Conservation (phyloP, 2,797 vertebrate genomes). For the Chromobotia macracanthus region DNA sequence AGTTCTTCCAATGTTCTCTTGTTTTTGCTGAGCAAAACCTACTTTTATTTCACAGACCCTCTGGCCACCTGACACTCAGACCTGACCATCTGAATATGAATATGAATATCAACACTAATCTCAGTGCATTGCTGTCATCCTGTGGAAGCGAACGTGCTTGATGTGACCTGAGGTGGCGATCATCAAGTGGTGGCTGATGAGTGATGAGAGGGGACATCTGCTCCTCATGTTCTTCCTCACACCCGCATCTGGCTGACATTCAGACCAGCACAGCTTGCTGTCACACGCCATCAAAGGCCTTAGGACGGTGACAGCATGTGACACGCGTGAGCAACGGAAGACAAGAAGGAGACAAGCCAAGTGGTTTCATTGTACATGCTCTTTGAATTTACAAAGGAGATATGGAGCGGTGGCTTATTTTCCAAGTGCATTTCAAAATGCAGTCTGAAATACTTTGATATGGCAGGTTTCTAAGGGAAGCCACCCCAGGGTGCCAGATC, state of each 20-base stretch:
- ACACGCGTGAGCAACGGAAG: constrained; percentile 37
- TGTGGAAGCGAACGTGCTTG: neutral
- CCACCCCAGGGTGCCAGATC: neutral
- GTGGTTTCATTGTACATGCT: constrained; percentile 27
- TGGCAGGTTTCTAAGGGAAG: constrained; percentile 17
- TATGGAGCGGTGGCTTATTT: constrained; percentile 1
- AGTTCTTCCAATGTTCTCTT: neutral
- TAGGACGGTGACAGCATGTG: constrained; percentile 49
- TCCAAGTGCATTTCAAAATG: neutral
- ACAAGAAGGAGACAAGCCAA: constrained; percentile 25
- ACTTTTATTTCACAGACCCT: neutral
- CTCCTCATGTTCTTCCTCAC: constrained; percentile 62
- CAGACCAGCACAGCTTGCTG: constrained; percentile 56
- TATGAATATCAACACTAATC: neutral
- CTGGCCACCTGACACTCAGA: too few relatives aligned
- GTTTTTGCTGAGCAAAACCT: neutral
- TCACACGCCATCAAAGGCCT: constrained; percentile 63
- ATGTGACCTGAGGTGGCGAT: constrained; percentile 40
- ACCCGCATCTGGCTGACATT: constrained; percentile 58
- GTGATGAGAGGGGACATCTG: constrained; percentile 55
- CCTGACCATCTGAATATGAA: neutral
- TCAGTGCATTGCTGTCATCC: constrained; percentile 8
- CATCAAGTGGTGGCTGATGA: constrained; percentile 47
- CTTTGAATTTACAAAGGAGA: neutral
- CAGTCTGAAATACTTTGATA: constrained; percentile 7